Percentiles rank a stretch among this genome's conserved stretches.
Evolutionary conservation across 2,888 invertebrate genomes (phyloP).

Genomic region (Hyppa rectilinea): DNA sequence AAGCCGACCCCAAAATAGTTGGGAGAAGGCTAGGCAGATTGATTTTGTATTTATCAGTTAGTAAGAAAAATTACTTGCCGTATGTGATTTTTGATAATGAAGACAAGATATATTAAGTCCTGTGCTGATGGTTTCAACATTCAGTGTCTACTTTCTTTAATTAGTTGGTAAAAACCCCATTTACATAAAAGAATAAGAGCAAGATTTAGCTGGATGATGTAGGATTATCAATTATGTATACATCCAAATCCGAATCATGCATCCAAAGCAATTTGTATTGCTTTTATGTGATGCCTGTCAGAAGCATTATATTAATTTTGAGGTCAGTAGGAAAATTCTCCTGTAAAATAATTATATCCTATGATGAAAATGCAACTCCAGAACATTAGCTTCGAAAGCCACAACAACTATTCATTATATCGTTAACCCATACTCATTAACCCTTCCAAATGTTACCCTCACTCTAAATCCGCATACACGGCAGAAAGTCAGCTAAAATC

Average conservation of each 20-base stretch:
- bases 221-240: background rate
- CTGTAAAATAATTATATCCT: background rate
- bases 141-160: background rate
- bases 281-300: background rate
- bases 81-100: background rate
- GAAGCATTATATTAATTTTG: background rate
- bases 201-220: background rate
- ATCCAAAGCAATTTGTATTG: too few species aligned
- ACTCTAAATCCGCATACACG: background rate
- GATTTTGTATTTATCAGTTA: background rate
- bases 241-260: background rate
- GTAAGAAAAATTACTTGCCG: background rate
- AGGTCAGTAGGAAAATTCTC: background rate
- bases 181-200: background rate
- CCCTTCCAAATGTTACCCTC: conserved; percentile 3
- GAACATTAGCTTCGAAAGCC: background rate
- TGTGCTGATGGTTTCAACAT: background rate
- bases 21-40: too few species aligned
- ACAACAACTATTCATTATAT: background rate
- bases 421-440: conserved; percentile 1
- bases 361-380: background rate
- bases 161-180: background rate
- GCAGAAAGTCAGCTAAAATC: conserved; percentile 36
- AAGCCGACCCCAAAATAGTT: too few species aligned
- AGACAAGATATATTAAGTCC: background rate